A percentile compares a stretch with the other conserved stretches of the same genome.
These are phyloP conservation scores for Rhabdomys dilectus DNA, from an alignment of 2,113 vertebrate genomes.

Conservation along the genomic window DNA sequence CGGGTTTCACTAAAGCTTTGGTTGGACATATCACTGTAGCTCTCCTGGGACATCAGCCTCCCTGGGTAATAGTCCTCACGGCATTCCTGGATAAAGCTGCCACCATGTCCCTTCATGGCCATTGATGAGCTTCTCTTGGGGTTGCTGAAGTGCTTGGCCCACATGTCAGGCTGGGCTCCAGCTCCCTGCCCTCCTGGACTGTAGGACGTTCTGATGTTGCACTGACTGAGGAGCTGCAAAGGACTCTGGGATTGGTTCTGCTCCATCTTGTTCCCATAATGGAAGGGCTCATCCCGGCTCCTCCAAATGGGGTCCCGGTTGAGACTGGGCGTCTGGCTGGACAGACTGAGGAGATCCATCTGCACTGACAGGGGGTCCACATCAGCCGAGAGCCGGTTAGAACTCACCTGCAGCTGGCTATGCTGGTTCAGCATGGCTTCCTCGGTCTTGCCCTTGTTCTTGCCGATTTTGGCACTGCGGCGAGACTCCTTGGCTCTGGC, in stretches of 20 bases:
- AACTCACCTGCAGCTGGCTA: constrained; percentile 87
- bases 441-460: constrained; percentile 90
- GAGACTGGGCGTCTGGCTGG: constrained; percentile 96
- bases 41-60: constrained; percentile 93
- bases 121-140: constrained; percentile 92
- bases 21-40: constrained; percentile 93
- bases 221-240: constrained; percentile 96
- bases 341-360: constrained; percentile 98
- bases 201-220: constrained; percentile 94
- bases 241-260: constrained; percentile 90
- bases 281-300: constrained; percentile 90
- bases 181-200: constrained; percentile 88
- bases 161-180: constrained; percentile 88
- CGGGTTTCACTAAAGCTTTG: constrained; percentile 93
- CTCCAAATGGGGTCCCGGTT: constrained; percentile 96
- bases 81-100: constrained; percentile 93
- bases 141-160: constrained; percentile 91
- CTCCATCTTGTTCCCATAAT: constrained; percentile 90
- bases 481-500: constrained; percentile 95
- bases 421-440: constrained; percentile 85
- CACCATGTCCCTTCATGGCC: constrained; percentile 93
- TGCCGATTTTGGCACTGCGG: constrained; percentile 94
- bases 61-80: constrained; percentile 93
- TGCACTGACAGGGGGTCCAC: constrained; percentile 97
- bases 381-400: constrained; percentile 92